Evolutionary conservation across 2,888 invertebrate genomes (phyloP).

Genomic region (Trichogramma evanescens): DNA sequence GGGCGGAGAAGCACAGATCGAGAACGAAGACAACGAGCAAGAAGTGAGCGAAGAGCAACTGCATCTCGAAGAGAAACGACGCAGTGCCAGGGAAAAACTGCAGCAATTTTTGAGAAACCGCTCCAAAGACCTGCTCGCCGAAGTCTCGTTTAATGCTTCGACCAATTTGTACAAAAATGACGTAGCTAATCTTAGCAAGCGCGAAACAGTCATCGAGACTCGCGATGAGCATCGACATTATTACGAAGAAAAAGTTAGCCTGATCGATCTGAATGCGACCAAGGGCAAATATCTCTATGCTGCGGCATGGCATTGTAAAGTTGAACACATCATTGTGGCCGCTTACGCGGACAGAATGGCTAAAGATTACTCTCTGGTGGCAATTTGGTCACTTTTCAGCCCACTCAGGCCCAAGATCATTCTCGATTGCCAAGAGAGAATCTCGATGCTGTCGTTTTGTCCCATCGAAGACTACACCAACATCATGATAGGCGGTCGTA

Average conservation of each 20-base stretch:
- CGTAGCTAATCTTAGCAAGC: constrained; percentile 25
- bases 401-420: constrained; percentile 31
- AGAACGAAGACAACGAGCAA: constrained; percentile 8
- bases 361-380: constrained; percentile 8
- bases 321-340: constrained; percentile 28
- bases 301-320: constrained; percentile 37
- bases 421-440: constrained; percentile 35
- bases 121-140: constrained; percentile 28
- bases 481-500: constrained; percentile 39
- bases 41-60: constrained; percentile 16
- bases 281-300: constrained; percentile 33
- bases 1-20: constrained; percentile 7
- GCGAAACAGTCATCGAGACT: constrained; percentile 4
- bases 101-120: constrained; percentile 26
- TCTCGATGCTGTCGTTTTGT: constrained; percentile 39
- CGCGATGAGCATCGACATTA: not conserved
- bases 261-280: constrained; percentile 32
- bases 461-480: constrained; percentile 31
- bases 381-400: constrained; percentile 35
- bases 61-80: constrained; percentile 17
- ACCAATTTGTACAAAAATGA: constrained; percentile 38
- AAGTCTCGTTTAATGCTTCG: constrained; percentile 32
- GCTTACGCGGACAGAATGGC: constrained; percentile 27
- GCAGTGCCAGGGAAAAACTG: constrained; percentile 19
- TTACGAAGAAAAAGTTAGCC: constrained; percentile 32